Evolutionary conservation across 2,797 vertebrate species (phyloP).

Genomic region (Peromyscus attwateri): DNA sequence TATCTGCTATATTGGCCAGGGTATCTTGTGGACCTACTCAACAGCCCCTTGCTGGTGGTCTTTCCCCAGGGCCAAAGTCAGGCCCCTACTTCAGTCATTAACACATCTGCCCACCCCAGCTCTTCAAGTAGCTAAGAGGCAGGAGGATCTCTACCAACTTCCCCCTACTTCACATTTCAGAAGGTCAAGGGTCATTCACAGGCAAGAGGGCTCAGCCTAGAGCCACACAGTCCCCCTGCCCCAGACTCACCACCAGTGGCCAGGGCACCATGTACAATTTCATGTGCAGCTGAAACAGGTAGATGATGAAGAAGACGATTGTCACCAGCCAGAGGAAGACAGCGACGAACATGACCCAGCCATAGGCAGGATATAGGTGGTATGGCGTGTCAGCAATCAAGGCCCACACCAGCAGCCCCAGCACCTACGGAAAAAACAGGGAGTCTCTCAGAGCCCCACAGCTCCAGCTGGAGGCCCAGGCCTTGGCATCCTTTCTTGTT

Average conservation of each 20-base stretch:
- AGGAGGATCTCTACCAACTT: background rate
- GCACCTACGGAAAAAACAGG: slow-evolving; percentile 85
- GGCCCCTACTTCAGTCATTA: too few species aligned
- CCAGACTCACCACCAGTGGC: slow-evolving; percentile 90
- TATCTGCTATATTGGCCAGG: background rate
- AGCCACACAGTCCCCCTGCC: background rate
- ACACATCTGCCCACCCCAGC: accelerated
- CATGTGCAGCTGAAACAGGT: slow-evolving; percentile 88
- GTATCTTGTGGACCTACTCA: background rate
- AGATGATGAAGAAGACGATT: slow-evolving; percentile 89
- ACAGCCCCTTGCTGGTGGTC: background rate
- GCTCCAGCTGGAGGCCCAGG: background rate
- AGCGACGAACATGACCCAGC: slow-evolving; percentile 97
- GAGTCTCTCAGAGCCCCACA: background rate
- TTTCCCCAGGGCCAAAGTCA: background rate
- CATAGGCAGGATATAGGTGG: slow-evolving; percentile 81
- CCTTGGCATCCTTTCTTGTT: background rate
- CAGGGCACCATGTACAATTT: slow-evolving; percentile 91
- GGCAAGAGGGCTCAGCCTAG: background rate
- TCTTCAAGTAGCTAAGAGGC: background rate
- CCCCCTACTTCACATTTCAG: background rate
- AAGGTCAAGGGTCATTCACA: background rate
- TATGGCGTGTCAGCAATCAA: slow-evolving; percentile 89
- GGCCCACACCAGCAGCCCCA: slow-evolving; percentile 95
- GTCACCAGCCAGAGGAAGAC: slow-evolving; percentile 94